Conservation (phyloP, 2,888 invertebrate species). For the Xestia rhomboidea region DNA sequence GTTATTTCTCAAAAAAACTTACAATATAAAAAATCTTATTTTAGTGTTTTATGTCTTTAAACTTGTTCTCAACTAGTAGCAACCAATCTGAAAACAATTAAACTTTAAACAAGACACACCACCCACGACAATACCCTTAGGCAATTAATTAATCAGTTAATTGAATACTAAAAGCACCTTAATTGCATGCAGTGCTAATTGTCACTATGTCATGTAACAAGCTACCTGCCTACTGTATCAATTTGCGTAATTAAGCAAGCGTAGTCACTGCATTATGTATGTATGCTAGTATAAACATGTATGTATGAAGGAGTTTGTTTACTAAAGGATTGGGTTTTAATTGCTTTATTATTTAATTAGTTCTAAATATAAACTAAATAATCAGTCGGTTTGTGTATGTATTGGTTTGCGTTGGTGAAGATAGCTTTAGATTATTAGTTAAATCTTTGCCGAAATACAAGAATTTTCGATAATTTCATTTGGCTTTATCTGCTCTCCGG, state of each 20-base stretch:
- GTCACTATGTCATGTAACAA: slow-evolving; percentile 52
- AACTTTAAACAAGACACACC: slow-evolving; percentile 17
- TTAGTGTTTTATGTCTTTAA: background rate
- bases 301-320: slow-evolving; percentile 24
- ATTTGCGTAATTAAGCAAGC: slow-evolving; percentile 55
- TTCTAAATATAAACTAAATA: background rate
- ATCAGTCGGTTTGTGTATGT: background rate
- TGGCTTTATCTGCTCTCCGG: too few relatives aligned
- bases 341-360: slow-evolving; percentile 43
- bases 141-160: slow-evolving; percentile 40
- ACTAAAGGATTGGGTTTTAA: slow-evolving; percentile 27
- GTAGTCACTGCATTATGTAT: slow-evolving; percentile 36
- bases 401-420: background rate
- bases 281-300: slow-evolving; percentile 19
- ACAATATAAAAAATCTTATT: too few relatives aligned
- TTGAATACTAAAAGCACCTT: slow-evolving; percentile 52
- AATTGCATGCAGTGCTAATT: slow-evolving; percentile 56
- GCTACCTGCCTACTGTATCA: slow-evolving; percentile 51
- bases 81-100: slow-evolving; percentile 6
- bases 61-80: background rate
- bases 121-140: slow-evolving; percentile 5
- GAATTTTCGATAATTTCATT: too few relatives aligned
- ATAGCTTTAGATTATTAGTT: background rate
- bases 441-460: too few relatives aligned
- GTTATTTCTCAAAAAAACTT: too few relatives aligned